Percentiles rank a stretch among this genome's conserved stretches.
These are phyloP conservation scores for Lerista edwardsae DNA, from an alignment of 2,797 vertebrate species.

Conservation along the genomic window DNA sequence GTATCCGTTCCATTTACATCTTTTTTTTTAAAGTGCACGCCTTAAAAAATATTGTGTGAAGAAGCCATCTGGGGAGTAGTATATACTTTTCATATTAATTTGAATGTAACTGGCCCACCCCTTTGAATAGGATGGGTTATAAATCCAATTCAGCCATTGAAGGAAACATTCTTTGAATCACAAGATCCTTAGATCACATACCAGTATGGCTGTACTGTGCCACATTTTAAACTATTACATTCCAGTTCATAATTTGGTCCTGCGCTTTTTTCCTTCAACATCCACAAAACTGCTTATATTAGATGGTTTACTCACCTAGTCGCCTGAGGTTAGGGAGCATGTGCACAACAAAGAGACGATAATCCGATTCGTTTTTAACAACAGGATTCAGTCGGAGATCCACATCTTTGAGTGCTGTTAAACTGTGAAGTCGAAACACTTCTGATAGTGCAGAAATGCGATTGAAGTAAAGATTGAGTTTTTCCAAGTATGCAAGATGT, in stretches of 20 bases:
- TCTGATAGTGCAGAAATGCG: slow-evolving; percentile 80
- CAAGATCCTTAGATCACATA: background rate
- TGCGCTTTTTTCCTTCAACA: background rate
- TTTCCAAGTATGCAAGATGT: slow-evolving; percentile 80
- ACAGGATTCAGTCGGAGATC: slow-evolving; percentile 87
- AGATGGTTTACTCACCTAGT: slow-evolving; percentile 75
- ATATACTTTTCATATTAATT: background rate
- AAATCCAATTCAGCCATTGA: background rate
- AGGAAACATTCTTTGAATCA: background rate
- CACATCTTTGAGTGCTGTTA: slow-evolving; percentile 78
- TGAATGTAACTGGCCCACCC: background rate
- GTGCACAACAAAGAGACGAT: slow-evolving; percentile 81
- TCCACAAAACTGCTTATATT: background rate
- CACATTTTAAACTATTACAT: no score
- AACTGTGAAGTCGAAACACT: slow-evolving; percentile 75
- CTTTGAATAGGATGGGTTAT: background rate
- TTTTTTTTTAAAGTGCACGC: background rate
- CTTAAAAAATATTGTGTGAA: background rate
- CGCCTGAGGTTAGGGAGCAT: slow-evolving; percentile 79
- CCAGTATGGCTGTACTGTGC: background rate
- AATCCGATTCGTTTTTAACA: slow-evolving; percentile 75
- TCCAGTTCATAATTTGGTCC: background rate
- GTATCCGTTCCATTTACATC: background rate
- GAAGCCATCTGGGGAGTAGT: background rate
- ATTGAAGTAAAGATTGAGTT: slow-evolving; percentile 86